phyloP scores from a whole-genome alignment of 2,113 vertebrate species.

The Scatophagus argus region DNA sequence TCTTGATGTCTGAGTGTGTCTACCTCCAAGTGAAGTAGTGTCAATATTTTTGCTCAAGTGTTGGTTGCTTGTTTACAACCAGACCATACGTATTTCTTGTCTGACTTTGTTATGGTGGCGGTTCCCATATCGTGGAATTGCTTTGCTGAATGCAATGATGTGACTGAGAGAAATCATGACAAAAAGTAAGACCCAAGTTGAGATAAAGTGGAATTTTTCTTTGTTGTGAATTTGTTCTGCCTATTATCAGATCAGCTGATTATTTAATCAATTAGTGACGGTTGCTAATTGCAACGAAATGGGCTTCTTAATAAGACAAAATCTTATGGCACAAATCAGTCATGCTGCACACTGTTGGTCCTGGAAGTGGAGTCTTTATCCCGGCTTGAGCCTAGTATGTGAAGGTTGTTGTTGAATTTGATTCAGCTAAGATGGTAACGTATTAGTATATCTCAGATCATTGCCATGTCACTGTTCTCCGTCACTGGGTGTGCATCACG shows the following conservation, averaged over 20 bases:
- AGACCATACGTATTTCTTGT: neutral
- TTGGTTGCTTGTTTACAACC: constrained; percentile 6
- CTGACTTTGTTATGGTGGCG: neutral
- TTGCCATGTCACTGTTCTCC: neutral
- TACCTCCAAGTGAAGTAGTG: neutral
- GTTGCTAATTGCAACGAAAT: constrained; percentile 8
- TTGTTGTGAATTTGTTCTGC: neutral
- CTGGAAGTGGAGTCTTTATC: constrained; percentile 3
- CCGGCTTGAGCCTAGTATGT: neutral
- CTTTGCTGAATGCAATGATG: neutral
- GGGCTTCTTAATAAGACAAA: neutral
- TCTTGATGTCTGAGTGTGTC: neutral
- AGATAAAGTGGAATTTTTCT: neutral
- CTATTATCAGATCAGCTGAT: neutral
- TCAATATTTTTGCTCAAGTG: neutral
- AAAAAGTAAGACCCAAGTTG: neutral
- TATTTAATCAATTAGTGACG: neutral
- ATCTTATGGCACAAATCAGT: neutral
- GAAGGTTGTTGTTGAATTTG: constrained; percentile 1
- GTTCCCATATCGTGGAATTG: neutral
- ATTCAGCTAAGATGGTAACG: neutral
- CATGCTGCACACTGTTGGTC: neutral
- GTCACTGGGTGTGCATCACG: neutral
- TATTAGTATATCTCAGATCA: neutral
- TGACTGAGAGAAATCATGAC: neutral